phyloP scores from a whole-genome alignment of 2,888 invertebrate genomes.

The Aspidiotus destructor region DNA sequence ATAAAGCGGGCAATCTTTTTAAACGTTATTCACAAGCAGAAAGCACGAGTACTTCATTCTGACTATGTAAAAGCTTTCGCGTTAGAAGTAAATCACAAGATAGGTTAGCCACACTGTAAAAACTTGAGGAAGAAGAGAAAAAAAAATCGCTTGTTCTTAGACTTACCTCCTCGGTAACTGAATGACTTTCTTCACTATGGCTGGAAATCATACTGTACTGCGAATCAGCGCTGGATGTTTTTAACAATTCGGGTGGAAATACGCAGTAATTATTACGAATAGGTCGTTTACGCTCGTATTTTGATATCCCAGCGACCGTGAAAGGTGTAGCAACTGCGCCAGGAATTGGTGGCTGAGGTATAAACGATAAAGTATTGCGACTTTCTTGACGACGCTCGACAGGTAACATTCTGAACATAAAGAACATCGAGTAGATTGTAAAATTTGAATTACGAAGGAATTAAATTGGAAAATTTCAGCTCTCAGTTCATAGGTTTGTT shows the following conservation, averaged over 20 bases:
- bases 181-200: conserved; percentile 36
- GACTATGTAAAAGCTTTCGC: too few relatives aligned
- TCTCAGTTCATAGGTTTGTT: neutral
- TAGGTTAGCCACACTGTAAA: too few relatives aligned
- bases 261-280: conserved; percentile 34
- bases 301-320: conserved; percentile 30
- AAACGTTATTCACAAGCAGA: too few relatives aligned
- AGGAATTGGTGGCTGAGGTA: conserved; percentile 25
- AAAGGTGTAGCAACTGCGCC: conserved; percentile 31
- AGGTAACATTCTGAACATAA: conserved; percentile 32
- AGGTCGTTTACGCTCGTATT: conserved; percentile 33
- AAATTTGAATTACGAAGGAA: neutral
- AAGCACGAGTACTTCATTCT: too few relatives aligned
- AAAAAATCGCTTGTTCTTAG: too few relatives aligned
- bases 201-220: conserved; percentile 28
- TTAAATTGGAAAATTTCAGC: neutral
- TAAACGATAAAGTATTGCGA: conserved; percentile 17
- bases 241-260: conserved; percentile 33
- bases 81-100: too few relatives aligned
- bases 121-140: too few relatives aligned
- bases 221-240: conserved; percentile 9
- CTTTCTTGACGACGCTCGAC: conserved; percentile 16
- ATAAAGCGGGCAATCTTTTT: too few relatives aligned
- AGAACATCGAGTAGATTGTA: neutral
- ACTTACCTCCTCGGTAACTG: conserved; percentile 36